Percentiles rank a stretch among this genome's conserved stretches.
Evolutionary conservation across 2,888 invertebrate genomes (phyloP).

Genomic region (Eupithecia inturbata): DNA sequence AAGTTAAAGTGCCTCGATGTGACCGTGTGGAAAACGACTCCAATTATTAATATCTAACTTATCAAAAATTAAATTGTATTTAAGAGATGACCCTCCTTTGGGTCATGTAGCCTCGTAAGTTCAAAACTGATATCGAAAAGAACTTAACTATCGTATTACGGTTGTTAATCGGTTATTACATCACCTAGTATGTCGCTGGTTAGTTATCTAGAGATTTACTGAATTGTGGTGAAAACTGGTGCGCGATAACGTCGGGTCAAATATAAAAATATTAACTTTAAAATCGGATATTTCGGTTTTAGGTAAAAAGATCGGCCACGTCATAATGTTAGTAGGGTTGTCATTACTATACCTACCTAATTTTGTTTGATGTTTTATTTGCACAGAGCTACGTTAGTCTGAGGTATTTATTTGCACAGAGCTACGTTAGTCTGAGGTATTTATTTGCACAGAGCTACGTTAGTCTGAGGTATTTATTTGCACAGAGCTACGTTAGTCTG

Average conservation of each 20-base stretch:
- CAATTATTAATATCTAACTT: not conserved
- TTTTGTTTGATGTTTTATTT: too few relatives aligned
- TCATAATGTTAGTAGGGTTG: not conserved
- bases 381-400: too few relatives aligned
- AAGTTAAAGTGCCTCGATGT: not conserved
- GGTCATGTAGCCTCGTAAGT: not conserved
- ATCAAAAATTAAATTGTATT: not conserved
- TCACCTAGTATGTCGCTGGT: not conserved
- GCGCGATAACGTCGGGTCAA: not conserved
- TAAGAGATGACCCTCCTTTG: not conserved
- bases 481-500: too few relatives aligned
- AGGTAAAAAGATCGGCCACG: not conserved
- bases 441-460: too few relatives aligned
- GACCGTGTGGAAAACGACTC: not conserved
- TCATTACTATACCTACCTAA: not conserved
- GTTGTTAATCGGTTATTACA: constrained; percentile 11
- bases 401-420: too few relatives aligned
- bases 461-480: too few relatives aligned
- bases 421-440: too few relatives aligned
- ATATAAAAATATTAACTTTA: not conserved
- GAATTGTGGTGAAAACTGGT: not conserved
- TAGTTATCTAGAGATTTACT: constrained; percentile 7
- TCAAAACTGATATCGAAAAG: not conserved
- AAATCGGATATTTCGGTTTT: not conserved
- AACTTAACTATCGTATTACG: not conserved